A percentile compares a stretch with the other conserved stretches of the same genome.
Evolutionary conservation across 2,888 invertebrate species (phyloP).

Genomic region (Drosophila meridiana): DNA sequence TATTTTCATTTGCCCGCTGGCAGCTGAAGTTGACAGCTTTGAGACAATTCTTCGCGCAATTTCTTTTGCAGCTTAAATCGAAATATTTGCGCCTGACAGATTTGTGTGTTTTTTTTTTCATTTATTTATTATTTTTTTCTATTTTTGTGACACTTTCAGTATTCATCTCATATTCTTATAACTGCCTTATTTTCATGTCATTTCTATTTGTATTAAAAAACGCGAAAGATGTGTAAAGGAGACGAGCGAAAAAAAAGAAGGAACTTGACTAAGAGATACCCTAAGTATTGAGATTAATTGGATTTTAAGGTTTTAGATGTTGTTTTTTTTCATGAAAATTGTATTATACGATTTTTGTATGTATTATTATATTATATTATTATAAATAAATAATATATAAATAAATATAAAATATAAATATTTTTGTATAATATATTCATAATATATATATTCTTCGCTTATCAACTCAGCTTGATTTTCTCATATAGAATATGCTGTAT

Average conservation of each 20-base stretch:
- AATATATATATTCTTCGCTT: too few relatives aligned
- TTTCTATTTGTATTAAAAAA: slow-evolving; percentile 23
- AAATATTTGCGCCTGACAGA: slow-evolving; percentile 51
- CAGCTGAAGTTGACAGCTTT: slow-evolving; percentile 64
- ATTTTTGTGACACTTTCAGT: slow-evolving; percentile 52
- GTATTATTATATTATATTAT: too few relatives aligned
- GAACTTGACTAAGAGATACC: neutral
- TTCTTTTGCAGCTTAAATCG: slow-evolving; percentile 47
- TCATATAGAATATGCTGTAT: neutral
- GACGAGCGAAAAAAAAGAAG: neutral
- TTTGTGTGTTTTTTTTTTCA: neutral
- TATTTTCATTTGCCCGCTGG: slow-evolving; percentile 69
- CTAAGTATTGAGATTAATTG: neutral
- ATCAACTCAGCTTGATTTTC: neutral
- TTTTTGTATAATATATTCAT: too few relatives aligned
- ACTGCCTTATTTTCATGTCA: slow-evolving; percentile 19
- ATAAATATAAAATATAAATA: too few relatives aligned
- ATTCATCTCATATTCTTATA: slow-evolving; percentile 11
- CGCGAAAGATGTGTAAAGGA: slow-evolving; percentile 18
- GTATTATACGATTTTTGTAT: neutral
- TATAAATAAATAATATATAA: too few relatives aligned
- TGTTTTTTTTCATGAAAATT: neutral
- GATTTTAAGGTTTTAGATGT: neutral
- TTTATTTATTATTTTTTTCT: neutral
- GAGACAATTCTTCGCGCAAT: slow-evolving; percentile 63